These are phyloP conservation scores for Andrena flavipes DNA, from an alignment of 2,888 invertebrate species.

Conservation along the genomic window DNA sequence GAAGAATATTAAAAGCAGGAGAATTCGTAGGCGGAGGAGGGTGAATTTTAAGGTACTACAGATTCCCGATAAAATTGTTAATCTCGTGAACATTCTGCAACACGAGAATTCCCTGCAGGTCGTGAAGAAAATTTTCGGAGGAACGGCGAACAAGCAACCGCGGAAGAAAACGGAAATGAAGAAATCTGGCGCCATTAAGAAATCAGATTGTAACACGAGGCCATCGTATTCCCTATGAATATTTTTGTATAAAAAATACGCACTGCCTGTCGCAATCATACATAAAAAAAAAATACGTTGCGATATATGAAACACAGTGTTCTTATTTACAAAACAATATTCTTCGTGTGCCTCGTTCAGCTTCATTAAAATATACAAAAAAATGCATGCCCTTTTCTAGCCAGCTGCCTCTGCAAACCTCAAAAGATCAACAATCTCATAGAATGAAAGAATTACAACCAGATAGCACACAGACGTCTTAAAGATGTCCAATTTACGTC, in stretches of 20 bases:
- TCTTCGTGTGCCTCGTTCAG: not conserved
- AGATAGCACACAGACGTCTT: too few species aligned
- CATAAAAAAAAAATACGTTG: too few species aligned
- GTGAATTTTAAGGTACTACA: slow-evolving; percentile 4
- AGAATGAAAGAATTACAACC: not conserved
- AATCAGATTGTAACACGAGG: too few species aligned
- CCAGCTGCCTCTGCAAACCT: not conserved
- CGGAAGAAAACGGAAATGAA: not conserved
- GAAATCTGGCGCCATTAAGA: not conserved
- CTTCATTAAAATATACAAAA: not conserved
- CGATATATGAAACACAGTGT: too few species aligned
- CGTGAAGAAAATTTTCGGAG: slow-evolving; percentile 23
- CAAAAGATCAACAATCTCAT: not conserved
- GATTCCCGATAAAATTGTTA: slow-evolving; percentile 13
- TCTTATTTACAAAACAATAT: too few species aligned
- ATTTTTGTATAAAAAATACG: not conserved
- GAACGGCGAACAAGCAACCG: not conserved
- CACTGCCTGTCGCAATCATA: too few species aligned
- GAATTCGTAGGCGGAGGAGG: not conserved
- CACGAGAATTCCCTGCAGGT: slow-evolving; percentile 33
- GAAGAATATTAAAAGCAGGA: not conserved
- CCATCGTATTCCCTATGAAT: too few species aligned
- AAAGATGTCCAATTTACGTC: too few species aligned
- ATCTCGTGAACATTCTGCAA: slow-evolving; percentile 18
- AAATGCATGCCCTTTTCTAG: not conserved